These are phyloP conservation scores for Lacerta agilis DNA, from an alignment of 2,797 vertebrate species.

Conservation along the genomic window DNA sequence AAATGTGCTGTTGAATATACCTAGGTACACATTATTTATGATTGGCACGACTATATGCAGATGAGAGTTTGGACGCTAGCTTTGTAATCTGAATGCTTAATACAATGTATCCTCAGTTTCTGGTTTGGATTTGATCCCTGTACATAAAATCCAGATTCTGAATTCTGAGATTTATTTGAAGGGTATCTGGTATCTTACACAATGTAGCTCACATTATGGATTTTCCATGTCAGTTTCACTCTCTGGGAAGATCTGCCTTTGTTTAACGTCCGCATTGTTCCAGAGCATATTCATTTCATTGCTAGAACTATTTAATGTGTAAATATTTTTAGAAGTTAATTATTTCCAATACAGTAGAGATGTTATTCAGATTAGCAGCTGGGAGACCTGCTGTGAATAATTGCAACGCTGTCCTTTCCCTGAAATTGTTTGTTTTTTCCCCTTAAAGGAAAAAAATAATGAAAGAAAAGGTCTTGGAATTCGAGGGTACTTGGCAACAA, in stretches of 20 bases:
- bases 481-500: neutral
- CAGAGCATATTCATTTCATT: slow-evolving; percentile 13
- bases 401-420: slow-evolving; percentile 10
- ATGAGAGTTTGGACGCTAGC: neutral
- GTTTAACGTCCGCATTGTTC: slow-evolving; percentile 26
- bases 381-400: slow-evolving; percentile 15
- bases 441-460: neutral
- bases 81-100: neutral
- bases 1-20: neutral
- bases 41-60: neutral
- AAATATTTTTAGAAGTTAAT: slow-evolving; percentile 43
- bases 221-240: slow-evolving; percentile 28
- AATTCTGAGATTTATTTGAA: slow-evolving; percentile 16
- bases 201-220: slow-evolving; percentile 6
- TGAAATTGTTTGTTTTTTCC: neutral
- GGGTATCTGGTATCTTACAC: slow-evolving; percentile 14
- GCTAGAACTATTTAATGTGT: slow-evolving; percentile 20
- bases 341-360: slow-evolving; percentile 22
- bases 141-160: slow-evolving; percentile 23
- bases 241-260: slow-evolving; percentile 34
- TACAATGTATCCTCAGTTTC: slow-evolving; percentile 14
- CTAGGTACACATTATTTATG: no score
- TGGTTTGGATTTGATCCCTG: slow-evolving; percentile 23
- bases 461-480: neutral
- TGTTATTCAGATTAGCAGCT: neutral